Conservation (phyloP, 2,888 invertebrate species). For the Parnassius glacialis region DNA sequence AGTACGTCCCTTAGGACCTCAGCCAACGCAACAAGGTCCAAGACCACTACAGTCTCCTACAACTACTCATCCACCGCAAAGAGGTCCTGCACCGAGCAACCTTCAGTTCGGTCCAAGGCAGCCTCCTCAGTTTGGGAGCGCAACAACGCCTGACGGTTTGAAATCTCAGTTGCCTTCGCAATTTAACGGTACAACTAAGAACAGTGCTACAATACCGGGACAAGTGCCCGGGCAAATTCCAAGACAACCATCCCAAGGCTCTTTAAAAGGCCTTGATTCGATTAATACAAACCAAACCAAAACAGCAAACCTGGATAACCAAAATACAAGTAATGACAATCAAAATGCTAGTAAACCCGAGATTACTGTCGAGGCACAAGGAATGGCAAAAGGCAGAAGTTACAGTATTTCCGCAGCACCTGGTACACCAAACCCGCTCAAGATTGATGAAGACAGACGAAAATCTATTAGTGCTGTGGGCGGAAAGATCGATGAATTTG, state of each 20-base stretch:
- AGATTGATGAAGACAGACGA: slow-evolving; percentile 74
- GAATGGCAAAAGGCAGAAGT: slow-evolving; percentile 75
- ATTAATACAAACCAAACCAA: slow-evolving; percentile 57
- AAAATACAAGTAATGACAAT: slow-evolving; percentile 53
- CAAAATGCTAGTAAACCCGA: slow-evolving; percentile 60
- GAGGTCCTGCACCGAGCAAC: slow-evolving; percentile 72
- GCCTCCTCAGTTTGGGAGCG: slow-evolving; percentile 52
- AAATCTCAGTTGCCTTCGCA: slow-evolving; percentile 50
- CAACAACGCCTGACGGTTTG: slow-evolving; percentile 60
- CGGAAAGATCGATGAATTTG: slow-evolving; percentile 62
- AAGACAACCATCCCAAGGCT: slow-evolving; percentile 71
- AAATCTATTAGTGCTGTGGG: slow-evolving; percentile 75
- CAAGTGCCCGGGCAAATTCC: slow-evolving; percentile 48
- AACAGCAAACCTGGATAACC: slow-evolving; percentile 73
- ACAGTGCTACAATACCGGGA: slow-evolving; percentile 42
- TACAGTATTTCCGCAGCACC: slow-evolving; percentile 77
- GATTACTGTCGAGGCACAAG: slow-evolving; percentile 62
- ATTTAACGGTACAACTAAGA: slow-evolving; percentile 55
- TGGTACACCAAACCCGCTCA: slow-evolving; percentile 67
- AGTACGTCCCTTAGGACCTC: slow-evolving; percentile 61
- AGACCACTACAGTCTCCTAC: slow-evolving; percentile 57
- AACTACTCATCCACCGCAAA: slow-evolving; percentile 53
- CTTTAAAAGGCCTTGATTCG: slow-evolving; percentile 60
- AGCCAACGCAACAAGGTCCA: slow-evolving; percentile 61
- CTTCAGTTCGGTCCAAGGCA: slow-evolving; percentile 76